A percentile compares a stretch with the other conserved stretches of the same genome.
These are phyloP conservation scores for Protonemura montana DNA, from an alignment of 2,888 invertebrate genomes.

Conservation along the genomic window DNA sequence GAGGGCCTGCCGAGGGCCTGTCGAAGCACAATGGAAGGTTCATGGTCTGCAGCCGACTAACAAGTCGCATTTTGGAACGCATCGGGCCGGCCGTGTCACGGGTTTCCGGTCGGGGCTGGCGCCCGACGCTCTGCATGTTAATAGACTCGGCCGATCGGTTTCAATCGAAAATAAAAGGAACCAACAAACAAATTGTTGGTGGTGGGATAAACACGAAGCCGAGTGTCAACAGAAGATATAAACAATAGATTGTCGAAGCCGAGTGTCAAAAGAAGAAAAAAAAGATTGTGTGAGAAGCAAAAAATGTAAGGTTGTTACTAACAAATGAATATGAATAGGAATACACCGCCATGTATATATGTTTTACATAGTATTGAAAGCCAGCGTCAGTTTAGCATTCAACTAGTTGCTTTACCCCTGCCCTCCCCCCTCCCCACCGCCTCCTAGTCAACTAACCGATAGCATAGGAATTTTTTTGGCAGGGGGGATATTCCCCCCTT, in stretches of 20 bases:
- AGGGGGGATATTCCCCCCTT: no score
- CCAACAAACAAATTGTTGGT: not conserved
- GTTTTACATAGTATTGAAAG: no score
- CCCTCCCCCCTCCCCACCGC: no score
- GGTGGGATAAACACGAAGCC: not conserved
- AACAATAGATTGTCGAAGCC: not conserved
- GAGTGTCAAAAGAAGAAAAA: not conserved
- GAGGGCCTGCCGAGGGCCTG: not conserved
- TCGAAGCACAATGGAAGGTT: not conserved
- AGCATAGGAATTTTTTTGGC: no score
- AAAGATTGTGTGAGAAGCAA: not conserved
- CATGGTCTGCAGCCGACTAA: no score
- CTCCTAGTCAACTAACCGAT: no score
- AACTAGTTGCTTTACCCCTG: no score
- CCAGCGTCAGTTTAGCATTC: no score
- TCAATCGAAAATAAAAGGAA: not conserved
- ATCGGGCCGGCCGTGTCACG: not conserved
- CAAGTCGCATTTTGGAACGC: no score
- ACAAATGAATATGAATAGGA: not conserved
- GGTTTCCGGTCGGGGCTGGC: not conserved
- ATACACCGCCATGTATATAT: no score
- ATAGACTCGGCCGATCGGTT: not conserved
- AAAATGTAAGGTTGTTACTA: not conserved
- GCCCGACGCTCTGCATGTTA: not conserved
- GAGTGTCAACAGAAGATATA: not conserved